These are phyloP conservation scores for Thripadectes ignobilis DNA, from an alignment of 2,797 vertebrate genomes.

Conservation along the genomic window DNA sequence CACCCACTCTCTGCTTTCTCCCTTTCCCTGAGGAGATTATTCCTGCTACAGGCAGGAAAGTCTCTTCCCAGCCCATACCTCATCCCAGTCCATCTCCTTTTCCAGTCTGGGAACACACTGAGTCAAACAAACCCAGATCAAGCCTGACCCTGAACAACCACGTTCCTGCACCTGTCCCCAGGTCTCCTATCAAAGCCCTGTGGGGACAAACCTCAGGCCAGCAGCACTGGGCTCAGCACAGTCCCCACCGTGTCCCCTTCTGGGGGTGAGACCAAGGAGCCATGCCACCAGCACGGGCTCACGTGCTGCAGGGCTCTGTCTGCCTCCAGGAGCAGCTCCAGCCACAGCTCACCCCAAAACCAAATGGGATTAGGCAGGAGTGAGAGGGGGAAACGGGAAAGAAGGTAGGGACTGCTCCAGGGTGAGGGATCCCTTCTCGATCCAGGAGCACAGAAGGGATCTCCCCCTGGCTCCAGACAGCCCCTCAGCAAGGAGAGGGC, in stretches of 20 bases:
- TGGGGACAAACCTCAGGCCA: rapidly evolving
- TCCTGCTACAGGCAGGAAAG: background rate
- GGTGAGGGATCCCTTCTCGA: background rate
- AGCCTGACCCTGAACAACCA: background rate
- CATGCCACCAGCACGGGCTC: background rate
- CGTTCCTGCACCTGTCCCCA: background rate
- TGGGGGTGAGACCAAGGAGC: background rate
- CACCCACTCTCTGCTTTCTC: background rate
- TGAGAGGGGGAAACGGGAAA: background rate
- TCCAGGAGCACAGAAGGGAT: background rate
- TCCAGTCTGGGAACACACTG: rapidly evolving
- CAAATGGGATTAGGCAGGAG: rapidly evolving
- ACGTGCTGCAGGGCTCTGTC: rapidly evolving
- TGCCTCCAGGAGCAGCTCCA: background rate
- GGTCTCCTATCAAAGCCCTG: background rate
- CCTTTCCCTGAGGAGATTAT: background rate
- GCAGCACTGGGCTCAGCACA: rapidly evolving
- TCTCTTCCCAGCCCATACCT: background rate
- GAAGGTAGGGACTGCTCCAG: background rate
- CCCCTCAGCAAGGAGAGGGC: background rate
- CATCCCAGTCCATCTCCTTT: background rate
- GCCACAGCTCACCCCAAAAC: background rate
- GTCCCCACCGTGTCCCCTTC: rapidly evolving
- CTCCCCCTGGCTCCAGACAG: background rate
- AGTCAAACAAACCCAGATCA: background rate